Percentiles rank a stretch among this genome's conserved stretches.
These are phyloP conservation scores for Eumacrocentrus americanus DNA, from an alignment of 2,888 invertebrate genomes.

Conservation along the genomic window DNA sequence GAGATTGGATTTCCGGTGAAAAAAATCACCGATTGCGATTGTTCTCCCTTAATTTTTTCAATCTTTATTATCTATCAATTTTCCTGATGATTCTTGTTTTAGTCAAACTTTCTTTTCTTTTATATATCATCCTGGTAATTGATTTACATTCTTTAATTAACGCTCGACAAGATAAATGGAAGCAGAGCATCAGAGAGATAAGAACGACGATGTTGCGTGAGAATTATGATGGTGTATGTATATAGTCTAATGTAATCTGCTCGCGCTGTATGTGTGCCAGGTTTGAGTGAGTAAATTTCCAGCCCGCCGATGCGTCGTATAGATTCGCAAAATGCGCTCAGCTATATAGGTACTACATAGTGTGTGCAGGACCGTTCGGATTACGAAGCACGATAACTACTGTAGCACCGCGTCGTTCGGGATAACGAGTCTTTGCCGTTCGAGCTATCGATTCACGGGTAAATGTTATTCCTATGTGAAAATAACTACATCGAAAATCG, in stretches of 20 bases:
- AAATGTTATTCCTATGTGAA: not conserved
- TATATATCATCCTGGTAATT: not conserved
- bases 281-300: not conserved
- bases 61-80: not conserved
- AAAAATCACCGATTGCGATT: not conserved
- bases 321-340: not conserved
- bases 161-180: not conserved
- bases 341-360: not conserved
- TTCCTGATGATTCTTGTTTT: not conserved
- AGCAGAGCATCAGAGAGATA: not conserved
- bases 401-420: not conserved
- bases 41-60: not conserved
- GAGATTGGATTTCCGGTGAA: not conserved
- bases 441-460: not conserved
- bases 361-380: not conserved
- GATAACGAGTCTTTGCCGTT: constrained; percentile 1
- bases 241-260: too few species aligned
- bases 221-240: too few species aligned
- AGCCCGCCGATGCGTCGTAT: not conserved
- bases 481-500: too few species aligned
- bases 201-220: too few species aligned
- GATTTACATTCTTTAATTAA: not conserved
- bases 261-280: not conserved
- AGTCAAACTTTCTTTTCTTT: not conserved
- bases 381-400: not conserved